Percentiles rank a stretch among this genome's conserved stretches.
These are phyloP conservation scores for Drosophila pseudoananassae DNA, from an alignment of 1,140 invertebrate genomes.

Conservation along the genomic window DNA sequence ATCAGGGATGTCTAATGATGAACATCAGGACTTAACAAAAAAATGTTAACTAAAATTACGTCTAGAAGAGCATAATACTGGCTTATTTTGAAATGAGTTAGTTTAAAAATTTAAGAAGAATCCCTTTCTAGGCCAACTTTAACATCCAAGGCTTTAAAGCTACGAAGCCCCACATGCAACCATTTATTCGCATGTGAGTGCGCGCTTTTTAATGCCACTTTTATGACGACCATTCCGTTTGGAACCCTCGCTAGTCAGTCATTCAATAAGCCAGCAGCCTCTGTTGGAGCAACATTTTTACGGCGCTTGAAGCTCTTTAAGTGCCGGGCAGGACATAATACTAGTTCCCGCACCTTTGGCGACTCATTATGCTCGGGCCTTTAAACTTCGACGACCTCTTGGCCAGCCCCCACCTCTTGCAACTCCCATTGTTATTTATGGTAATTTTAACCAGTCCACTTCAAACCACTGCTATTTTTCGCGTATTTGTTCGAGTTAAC, in stretches of 20 bases:
- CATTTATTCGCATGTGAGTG: constrained; percentile 7
- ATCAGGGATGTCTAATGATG: constrained; percentile 1
- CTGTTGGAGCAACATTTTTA: constrained; percentile 48
- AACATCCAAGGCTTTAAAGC: constrained; percentile 35
- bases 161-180: constrained; percentile 14
- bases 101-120: neutral
- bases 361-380: constrained; percentile 55
- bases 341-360: constrained; percentile 51
- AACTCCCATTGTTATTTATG: constrained; percentile 50
- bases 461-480: constrained; percentile 27
- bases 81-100: neutral
- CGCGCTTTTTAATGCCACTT: constrained; percentile 53
- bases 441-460: constrained; percentile 46
- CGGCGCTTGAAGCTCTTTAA: constrained; percentile 30
- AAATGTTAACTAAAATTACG: neutral
- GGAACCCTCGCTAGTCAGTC: constrained; percentile 35
- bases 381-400: constrained; percentile 41
- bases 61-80: neutral
- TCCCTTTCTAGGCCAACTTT: neutral
- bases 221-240: constrained; percentile 60
- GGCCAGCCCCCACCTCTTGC: constrained; percentile 7
- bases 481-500: constrained; percentile 38
- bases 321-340: constrained; percentile 46
- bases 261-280: constrained; percentile 47
- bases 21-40: neutral